A percentile compares a stretch with the other conserved stretches of the same genome.
phyloP scores from a whole-genome alignment of 1,140 invertebrate species.

The Drosophila pruinosa region DNA sequence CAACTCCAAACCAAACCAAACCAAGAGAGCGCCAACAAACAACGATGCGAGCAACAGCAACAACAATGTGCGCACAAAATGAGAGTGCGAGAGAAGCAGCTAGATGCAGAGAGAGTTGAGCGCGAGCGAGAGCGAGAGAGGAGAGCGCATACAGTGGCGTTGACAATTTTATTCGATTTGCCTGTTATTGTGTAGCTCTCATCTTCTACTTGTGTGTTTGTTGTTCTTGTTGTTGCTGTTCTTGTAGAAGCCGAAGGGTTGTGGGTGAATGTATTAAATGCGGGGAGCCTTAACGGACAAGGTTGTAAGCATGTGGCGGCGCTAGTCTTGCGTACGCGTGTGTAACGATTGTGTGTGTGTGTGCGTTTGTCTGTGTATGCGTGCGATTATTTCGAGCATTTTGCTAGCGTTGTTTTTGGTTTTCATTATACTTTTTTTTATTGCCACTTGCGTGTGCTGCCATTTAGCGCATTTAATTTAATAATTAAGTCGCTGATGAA shows the following conservation, averaged over 20 bases:
- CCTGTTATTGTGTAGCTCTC: slow-evolving; percentile 10
- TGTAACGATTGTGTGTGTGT: not conserved
- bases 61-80: slow-evolving; percentile 17
- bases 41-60: slow-evolving; percentile 24
- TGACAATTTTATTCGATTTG: slow-evolving; percentile 69
- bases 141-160: slow-evolving; percentile 8
- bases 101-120: not conserved
- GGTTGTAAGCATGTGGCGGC: slow-evolving; percentile 67
- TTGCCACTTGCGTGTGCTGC: slow-evolving; percentile 77
- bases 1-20: slow-evolving; percentile 21
- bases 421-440: slow-evolving; percentile 64
- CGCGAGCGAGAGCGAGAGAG: slow-evolving; percentile 12
- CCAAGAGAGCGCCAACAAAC: slow-evolving; percentile 25
- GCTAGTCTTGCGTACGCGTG: slow-evolving; percentile 22
- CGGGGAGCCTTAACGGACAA: slow-evolving; percentile 60
- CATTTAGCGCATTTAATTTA: slow-evolving; percentile 81
- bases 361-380: slow-evolving; percentile 14
- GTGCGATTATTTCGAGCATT: slow-evolving; percentile 30
- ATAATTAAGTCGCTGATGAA: slow-evolving; percentile 78
- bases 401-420: slow-evolving; percentile 41
- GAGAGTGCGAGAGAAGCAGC: slow-evolving; percentile 11
- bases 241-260: slow-evolving; percentile 23
- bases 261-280: slow-evolving; percentile 43
- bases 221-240: slow-evolving; percentile 30
- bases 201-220: slow-evolving; percentile 4